These are phyloP conservation scores for Craseonycteris thonglongyai DNA, from an alignment of 2,113 vertebrate species.

Conservation along the genomic window DNA sequence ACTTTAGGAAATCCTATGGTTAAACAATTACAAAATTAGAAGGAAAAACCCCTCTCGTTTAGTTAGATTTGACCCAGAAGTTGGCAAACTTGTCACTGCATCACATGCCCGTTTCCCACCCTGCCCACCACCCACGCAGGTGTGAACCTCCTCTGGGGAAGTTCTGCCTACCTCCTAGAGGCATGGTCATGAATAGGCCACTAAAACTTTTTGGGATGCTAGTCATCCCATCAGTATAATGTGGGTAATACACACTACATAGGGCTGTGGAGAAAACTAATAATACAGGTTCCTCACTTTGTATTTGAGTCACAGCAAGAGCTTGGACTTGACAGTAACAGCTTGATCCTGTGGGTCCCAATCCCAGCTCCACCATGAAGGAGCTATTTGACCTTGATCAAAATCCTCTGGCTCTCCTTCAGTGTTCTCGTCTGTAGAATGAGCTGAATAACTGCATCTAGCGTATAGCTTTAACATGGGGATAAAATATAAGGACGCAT, in stretches of 20 bases:
- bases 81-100: background rate
- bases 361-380: background rate
- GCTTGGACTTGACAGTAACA: background rate
- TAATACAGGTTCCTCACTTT: background rate
- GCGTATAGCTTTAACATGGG: background rate
- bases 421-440: background rate
- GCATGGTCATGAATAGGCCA: background rate
- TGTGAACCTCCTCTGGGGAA: background rate
- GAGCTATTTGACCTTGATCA: background rate
- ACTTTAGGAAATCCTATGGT: background rate
- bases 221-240: background rate
- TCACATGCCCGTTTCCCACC: accelerated
- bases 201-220: background rate
- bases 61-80: background rate
- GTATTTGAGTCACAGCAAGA: background rate
- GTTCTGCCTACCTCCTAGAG: background rate
- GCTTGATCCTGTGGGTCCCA: background rate
- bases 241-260: background rate
- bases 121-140: background rate
- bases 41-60: background rate
- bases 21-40: background rate
- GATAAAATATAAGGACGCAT: background rate
- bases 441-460: background rate
- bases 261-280: background rate
- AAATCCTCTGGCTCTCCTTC: background rate